A percentile compares a stretch with the other conserved stretches of the same genome.
These are phyloP conservation scores for Scarus forsteni DNA, from an alignment of 2,797 vertebrate genomes.

Conservation along the genomic window DNA sequence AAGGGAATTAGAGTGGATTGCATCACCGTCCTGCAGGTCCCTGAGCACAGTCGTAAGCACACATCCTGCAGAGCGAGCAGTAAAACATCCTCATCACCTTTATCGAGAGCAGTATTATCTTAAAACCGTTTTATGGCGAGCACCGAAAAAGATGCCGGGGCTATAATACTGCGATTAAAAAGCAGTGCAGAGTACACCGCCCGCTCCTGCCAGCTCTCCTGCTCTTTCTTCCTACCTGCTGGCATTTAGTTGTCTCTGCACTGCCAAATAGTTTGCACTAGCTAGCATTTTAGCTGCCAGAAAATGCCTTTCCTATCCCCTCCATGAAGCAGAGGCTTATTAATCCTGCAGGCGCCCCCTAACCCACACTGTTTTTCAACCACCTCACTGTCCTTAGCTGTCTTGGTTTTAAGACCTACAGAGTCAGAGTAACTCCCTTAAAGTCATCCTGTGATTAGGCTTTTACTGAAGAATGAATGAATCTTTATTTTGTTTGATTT, in stretches of 20 bases:
- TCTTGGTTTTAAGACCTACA: background rate
- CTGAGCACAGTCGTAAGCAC: conserved; percentile 14
- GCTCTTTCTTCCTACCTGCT: conserved; percentile 13
- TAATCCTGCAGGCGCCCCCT: conserved; percentile 2
- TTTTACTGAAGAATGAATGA: background rate
- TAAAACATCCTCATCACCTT: background rate
- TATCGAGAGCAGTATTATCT: conserved; percentile 1
- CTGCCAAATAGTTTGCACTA: conserved; percentile 58
- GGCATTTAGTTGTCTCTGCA: conserved; percentile 47
- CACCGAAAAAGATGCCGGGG: background rate
- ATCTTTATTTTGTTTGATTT: background rate
- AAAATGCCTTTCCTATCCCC: conserved; percentile 31
- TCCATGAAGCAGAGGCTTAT: conserved; percentile 30
- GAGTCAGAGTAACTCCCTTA: background rate
- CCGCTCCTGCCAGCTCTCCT: conserved; percentile 23
- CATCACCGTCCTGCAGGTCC: conserved; percentile 19
- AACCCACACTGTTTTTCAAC: background rate
- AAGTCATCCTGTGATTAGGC: background rate
- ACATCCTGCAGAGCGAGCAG: conserved; percentile 19
- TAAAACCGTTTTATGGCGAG: background rate
- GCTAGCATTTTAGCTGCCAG: conserved; percentile 41
- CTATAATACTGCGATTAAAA: background rate
- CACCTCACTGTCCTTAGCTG: conserved; percentile 21
- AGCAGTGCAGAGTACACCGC: conserved; percentile 17
- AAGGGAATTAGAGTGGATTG: conserved; percentile 19